Base-by-base conservation (phyloP, 2,888 invertebrate genomes). In the Litoditis marina region DNA sequence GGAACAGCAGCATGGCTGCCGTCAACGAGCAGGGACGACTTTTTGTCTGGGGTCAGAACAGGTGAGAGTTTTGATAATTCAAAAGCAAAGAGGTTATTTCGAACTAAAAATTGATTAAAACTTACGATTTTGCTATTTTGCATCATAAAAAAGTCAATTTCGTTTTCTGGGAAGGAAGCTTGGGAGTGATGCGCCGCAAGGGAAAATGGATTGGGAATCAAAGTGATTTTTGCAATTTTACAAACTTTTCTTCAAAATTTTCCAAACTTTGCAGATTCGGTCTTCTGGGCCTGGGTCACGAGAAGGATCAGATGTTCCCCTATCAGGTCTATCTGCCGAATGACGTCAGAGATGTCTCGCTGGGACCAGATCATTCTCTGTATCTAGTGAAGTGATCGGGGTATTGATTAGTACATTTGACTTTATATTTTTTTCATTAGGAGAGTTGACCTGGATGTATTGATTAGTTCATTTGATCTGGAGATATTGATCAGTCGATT, bases 1-100 rank as follows among this genome's bases (percentile, higher is more conserved):
- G 80, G 8, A 73, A 74, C 57, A 67, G 65, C 8, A 50, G 63
- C 7, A 68, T 74, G 65, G 74, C 68, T 0, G 80, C 79, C 0
- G 44, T 74, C 25, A 80, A 68, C 59, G 68, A 68, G n/a, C 61
- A 67, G 13, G 77, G 73, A 5, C 64, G 71, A n/a, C 31, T 73
- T 3, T 80, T 73, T 60, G 65, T 76, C n/a, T 80, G 80, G 80
- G 80, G 80, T 31, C 72, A 79, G 46, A 80, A 80, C 60, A 69
- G 78, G 56, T 71, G 47, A 46, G 63, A n/a, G n/a, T n/a, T n/a
- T n/a, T n/a, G n/a, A n/a, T n/a, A n/a, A n/a, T n/a, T n/a, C n/a
- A n/a, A n/a, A n/a, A n/a, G n/a, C n/a, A n/a, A n/a, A n/a, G n/a
- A n/a, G n/a, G n/a, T n/a, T n/a, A n/a, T n/a, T n/a, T n/a, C n/a